Percentiles rank a stretch among this genome's conserved stretches.
Conservation (phyloP, 1,140 invertebrate genomes). For the Tetragonula clypearis region DNA sequence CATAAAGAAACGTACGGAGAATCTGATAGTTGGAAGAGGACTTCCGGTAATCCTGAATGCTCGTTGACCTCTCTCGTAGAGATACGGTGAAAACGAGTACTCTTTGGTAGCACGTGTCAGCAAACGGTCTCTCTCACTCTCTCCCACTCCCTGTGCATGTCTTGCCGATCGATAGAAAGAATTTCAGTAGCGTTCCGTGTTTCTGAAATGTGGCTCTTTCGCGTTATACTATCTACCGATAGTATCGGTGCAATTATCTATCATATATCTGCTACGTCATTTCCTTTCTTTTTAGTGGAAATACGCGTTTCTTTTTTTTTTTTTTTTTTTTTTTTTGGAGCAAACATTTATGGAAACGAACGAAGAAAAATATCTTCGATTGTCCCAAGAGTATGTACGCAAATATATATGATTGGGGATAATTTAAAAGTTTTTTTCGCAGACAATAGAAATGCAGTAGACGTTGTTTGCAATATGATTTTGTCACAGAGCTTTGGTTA, state of each 20-base stretch:
- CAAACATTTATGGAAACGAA: too few relatives aligned
- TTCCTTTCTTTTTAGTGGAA: neutral
- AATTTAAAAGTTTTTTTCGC: slow-evolving; percentile 5
- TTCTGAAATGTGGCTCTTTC: neutral
- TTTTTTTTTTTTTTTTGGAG: too few relatives aligned
- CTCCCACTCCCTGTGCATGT: neutral
- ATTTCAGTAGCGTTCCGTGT: neutral
- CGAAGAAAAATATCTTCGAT: too few relatives aligned
- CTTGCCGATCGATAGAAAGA: slow-evolving; percentile 29
- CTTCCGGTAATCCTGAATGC: slow-evolving; percentile 8
- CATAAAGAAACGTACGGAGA: neutral
- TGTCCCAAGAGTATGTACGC: too few relatives aligned
- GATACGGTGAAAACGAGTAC: slow-evolving; percentile 11
- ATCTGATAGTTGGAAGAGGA: neutral
- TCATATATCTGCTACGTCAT: neutral
- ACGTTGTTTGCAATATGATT: slow-evolving; percentile 1
- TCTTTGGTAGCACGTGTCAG: slow-evolving; percentile 33
- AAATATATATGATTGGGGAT: neutral
- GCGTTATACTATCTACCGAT: neutral
- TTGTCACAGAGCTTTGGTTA: neutral
- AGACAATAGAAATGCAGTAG: neutral
- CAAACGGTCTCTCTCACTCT: neutral
- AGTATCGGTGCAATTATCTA: neutral
- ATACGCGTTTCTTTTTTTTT: too few relatives aligned
- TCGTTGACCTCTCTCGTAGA: slow-evolving; percentile 27